A percentile compares a stretch with the other conserved stretches of the same genome.
These are phyloP conservation scores for Hypothenemus hampei DNA, from an alignment of 1,140 invertebrate genomes.

Conservation along the genomic window DNA sequence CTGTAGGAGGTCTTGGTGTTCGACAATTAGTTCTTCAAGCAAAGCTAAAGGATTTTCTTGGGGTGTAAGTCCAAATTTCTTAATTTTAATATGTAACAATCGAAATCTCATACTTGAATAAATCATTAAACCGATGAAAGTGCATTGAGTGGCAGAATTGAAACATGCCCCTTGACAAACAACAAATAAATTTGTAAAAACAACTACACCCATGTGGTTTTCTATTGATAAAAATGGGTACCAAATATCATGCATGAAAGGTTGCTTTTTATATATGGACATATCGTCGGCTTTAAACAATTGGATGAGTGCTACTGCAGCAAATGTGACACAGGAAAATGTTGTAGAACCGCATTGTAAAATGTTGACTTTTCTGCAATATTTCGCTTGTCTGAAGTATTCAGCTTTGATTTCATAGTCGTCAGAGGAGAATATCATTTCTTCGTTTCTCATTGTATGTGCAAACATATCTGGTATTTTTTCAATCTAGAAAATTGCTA, in stretches of 20 bases:
- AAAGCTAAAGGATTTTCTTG: conserved; percentile 1
- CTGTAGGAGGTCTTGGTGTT: conserved; percentile 8
- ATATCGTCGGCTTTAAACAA: not conserved
- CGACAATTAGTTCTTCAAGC: conserved; percentile 2
- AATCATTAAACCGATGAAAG: conserved; percentile 14
- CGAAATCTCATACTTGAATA: conserved; percentile 1
- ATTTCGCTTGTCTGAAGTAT: not conserved
- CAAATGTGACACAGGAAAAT: not conserved
- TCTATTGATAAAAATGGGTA: conserved; percentile 11
- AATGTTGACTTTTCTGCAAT: conserved; percentile 5
- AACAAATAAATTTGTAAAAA: conserved; percentile 7
- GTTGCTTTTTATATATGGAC: conserved; percentile 5
- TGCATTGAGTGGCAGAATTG: conserved; percentile 10
- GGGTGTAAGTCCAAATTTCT: conserved; percentile 9
- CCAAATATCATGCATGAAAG: conserved; percentile 19
- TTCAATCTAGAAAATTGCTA: not conserved
- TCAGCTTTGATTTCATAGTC: not conserved
- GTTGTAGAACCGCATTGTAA: not conserved
- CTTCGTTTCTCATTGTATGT: conserved; percentile 2
- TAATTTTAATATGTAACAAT: conserved; percentile 1
- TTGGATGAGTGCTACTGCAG: not conserved
- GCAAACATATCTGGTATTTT: conserved; percentile 10
- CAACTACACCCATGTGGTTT: not conserved
- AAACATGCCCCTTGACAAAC: conserved; percentile 1
- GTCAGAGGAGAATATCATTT: not conserved